These are phyloP conservation scores for Acrocephalus kingi DNA, from an alignment of 2,113 vertebrate species.

Conservation along the genomic window DNA sequence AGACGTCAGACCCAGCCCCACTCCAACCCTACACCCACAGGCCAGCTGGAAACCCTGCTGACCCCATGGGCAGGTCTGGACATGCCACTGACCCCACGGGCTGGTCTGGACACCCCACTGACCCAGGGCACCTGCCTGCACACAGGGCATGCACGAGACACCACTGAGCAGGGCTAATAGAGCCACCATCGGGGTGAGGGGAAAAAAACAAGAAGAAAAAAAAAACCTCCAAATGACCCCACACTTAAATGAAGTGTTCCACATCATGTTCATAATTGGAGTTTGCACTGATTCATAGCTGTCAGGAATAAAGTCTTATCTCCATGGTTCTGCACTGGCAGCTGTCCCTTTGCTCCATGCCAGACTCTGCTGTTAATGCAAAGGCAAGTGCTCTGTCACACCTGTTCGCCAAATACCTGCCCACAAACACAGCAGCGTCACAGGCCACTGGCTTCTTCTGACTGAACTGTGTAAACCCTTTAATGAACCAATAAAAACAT, in stretches of 20 bases:
- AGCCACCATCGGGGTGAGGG: not conserved
- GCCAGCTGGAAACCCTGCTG: not conserved
- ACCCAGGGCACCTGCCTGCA: not conserved
- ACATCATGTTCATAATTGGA: not conserved
- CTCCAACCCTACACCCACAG: not conserved
- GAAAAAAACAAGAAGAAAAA: accelerated
- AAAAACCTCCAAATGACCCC: not conserved
- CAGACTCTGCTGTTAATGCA: not conserved
- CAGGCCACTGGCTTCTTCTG: not conserved
- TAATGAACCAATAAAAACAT: not conserved
- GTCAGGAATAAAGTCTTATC: not conserved
- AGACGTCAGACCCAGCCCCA: not conserved
- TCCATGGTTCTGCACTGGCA: not conserved
- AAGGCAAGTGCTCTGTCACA: not conserved
- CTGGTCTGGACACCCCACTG: accelerated
- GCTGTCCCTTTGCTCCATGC: not conserved
- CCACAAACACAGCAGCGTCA: not conserved
- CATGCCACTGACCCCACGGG: not conserved
- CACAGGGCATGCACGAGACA: not conserved
- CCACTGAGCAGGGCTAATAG: not conserved
- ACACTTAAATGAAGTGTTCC: not conserved
- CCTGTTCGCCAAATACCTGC: not conserved
- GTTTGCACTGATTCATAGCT: not conserved
- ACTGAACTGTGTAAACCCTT: not conserved
- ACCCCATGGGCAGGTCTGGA: not conserved